A percentile compares a stretch with the other conserved stretches of the same genome.
Evolutionary conservation across 2,888 invertebrate species (phyloP).

Genomic region (Sussaba pulchella): DNA sequence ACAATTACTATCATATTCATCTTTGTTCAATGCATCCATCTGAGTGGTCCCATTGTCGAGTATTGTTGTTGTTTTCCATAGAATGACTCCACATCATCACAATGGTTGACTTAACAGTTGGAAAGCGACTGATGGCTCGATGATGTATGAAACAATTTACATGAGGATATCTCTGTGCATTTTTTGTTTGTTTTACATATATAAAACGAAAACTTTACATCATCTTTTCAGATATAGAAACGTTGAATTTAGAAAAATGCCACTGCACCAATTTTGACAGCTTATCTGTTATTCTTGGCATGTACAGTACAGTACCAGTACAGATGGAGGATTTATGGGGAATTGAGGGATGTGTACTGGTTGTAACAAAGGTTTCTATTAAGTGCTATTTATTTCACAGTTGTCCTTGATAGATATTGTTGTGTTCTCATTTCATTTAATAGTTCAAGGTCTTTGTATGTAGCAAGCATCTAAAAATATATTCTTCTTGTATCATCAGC

Average conservation of each 20-base stretch:
- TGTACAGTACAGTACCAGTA: neutral
- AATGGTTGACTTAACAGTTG: too few species aligned
- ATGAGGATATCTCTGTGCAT: neutral
- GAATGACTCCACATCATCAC: too few species aligned
- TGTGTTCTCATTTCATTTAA: constrained; percentile 31
- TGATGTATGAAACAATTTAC: neutral
- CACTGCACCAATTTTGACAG: neutral
- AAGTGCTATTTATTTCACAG: neutral
- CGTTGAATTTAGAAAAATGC: neutral
- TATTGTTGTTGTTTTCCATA: constrained; percentile 34
- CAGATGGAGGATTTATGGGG: neutral
- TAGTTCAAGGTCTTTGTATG: constrained; percentile 40
- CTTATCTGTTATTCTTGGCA: neutral
- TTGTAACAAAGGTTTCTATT: neutral
- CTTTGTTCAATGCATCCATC: constrained; percentile 18
- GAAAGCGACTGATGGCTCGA: neutral
- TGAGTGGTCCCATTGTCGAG: neutral
- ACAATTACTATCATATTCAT: constrained; percentile 47
- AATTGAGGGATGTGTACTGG: neutral
- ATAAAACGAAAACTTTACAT: constrained; percentile 5
- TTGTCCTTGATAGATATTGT: constrained; percentile 47
- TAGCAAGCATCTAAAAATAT: constrained; percentile 56
- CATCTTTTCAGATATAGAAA: neutral
- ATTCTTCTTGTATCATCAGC: constrained; percentile 53
- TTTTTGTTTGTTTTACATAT: neutral